Evolutionary conservation across 2,113 vertebrate species (phyloP).

Genomic region (Geothlypis trichas): DNA sequence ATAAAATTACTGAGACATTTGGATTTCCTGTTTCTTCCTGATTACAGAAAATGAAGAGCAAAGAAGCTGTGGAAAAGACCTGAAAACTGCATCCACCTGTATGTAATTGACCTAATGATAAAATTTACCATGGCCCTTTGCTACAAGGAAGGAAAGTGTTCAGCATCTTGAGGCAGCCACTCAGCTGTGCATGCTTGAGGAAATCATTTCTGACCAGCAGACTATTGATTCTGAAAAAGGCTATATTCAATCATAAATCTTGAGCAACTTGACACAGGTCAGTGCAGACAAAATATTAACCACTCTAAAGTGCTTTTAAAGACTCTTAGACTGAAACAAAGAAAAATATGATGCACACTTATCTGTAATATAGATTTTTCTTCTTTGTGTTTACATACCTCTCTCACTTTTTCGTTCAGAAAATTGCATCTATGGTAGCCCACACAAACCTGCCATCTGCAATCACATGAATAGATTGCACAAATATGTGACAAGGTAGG

Average conservation of each 20-base stretch:
- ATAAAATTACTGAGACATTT: background rate
- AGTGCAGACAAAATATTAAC: conserved; percentile 3
- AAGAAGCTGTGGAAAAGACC: background rate
- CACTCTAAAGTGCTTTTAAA: conserved; percentile 15
- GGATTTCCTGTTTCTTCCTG: background rate
- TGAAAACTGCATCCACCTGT: background rate
- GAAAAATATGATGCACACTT: background rate
- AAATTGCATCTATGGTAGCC: background rate
- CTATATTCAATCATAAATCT: background rate
- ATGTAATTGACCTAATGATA: background rate
- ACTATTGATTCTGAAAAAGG: conserved; percentile 5
- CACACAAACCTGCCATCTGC: background rate
- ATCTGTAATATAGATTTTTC: background rate
- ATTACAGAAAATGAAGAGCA: background rate
- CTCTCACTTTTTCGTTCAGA: background rate
- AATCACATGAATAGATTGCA: background rate
- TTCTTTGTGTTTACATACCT: background rate
- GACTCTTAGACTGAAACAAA: background rate
- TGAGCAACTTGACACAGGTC: background rate
- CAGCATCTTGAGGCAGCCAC: background rate
- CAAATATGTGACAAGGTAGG: background rate
- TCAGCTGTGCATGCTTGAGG: background rate
- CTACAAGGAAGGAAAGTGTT: background rate
- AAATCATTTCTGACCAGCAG: background rate
- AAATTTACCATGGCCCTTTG: background rate